A percentile compares a stretch with the other conserved stretches of the same genome.
Conservation (phyloP, 2,797 vertebrate genomes). For the Gadopsis marmoratus region DNA sequence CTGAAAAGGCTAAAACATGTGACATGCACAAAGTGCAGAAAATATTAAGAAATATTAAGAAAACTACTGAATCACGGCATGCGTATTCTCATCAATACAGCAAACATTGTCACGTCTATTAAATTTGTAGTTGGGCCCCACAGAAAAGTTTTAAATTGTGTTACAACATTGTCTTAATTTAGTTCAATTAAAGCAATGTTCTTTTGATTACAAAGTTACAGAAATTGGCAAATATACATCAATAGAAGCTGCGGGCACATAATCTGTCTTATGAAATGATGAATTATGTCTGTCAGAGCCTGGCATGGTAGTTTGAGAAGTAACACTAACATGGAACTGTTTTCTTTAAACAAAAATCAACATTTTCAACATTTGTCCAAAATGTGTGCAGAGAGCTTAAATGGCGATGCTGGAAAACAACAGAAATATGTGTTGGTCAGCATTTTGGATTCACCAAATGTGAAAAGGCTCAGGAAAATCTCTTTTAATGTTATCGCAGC, state of each 20-base stretch:
- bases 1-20: background rate
- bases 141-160: constrained; percentile 7
- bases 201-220: background rate
- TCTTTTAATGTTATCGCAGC: background rate
- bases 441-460: background rate
- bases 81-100: background rate
- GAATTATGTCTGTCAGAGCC: background rate
- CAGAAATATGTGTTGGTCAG: background rate
- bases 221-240: constrained; percentile 1
- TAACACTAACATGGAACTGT: background rate
- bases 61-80: background rate
- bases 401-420: constrained; percentile 9
- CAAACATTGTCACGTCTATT: background rate
- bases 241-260: constrained; percentile 34
- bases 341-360: constrained; percentile 17
- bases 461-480: constrained; percentile 8
- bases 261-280: background rate
- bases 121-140: constrained; percentile 7
- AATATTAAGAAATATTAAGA: background rate
- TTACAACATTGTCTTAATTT: background rate
- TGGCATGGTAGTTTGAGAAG: background rate
- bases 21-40: background rate
- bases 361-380: background rate
- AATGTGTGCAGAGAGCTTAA: constrained; percentile 9
- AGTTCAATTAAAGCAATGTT: constrained; percentile 12